These are phyloP conservation scores for Tenthredo amoena DNA, from an alignment of 2,888 invertebrate species.

Conservation along the genomic window DNA sequence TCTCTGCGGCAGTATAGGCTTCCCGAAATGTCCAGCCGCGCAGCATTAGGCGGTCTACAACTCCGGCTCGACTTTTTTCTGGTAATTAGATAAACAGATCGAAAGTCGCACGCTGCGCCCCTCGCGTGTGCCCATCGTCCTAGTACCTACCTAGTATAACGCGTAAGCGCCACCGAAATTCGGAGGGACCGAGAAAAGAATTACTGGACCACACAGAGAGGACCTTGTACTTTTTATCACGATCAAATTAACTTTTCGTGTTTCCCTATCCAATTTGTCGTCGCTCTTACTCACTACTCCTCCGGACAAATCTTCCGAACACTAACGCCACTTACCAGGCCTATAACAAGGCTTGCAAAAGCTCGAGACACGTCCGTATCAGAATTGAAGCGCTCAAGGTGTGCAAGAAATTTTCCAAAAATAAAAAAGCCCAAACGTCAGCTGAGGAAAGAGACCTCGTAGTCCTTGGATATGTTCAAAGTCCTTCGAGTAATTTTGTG, in stretches of 20 bases:
- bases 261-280: constrained; percentile 39
- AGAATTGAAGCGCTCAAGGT: not conserved
- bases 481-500: not conserved
- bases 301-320: not conserved
- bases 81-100: constrained; percentile 47
- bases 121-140: constrained; percentile 36
- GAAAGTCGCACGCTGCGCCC: constrained; percentile 47
- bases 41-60: constrained; percentile 35
- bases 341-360: not conserved
- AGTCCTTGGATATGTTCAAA: not conserved
- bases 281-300: not conserved
- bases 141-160: not conserved
- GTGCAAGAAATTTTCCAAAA: not conserved
- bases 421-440: not conserved
- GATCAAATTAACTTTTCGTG: constrained; percentile 44
- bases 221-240: constrained; percentile 47
- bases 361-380: not conserved
- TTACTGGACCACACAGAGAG: constrained; percentile 42
- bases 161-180: constrained; percentile 40
- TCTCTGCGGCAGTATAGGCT: not conserved
- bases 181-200: not conserved
- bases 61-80: constrained; percentile 32
- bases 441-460: not conserved
- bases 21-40: constrained; percentile 33
- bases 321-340: not conserved